phyloP scores from a whole-genome alignment of 2,888 invertebrate genomes.

The Folsomia candida region DNA sequence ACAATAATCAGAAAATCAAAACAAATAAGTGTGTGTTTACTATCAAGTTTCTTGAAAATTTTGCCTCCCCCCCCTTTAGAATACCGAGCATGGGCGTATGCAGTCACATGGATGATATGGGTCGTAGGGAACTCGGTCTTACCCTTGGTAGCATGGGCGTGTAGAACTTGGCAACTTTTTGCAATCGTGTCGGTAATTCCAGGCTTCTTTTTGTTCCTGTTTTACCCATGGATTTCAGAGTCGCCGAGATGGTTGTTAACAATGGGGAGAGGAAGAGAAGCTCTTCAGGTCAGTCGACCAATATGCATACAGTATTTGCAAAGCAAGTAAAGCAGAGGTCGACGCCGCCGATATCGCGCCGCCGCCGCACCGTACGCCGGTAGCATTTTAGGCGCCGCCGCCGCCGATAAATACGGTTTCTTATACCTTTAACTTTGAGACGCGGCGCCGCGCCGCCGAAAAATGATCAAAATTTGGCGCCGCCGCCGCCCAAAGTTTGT shows the following conservation, averaged over 20 bases:
- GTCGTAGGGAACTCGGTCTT: slow-evolving; percentile 40
- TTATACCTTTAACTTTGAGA: too few relatives aligned
- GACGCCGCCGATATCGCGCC: too few relatives aligned
- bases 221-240: slow-evolving; percentile 48
- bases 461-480: too few relatives aligned
- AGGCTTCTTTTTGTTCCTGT: slow-evolving; percentile 38
- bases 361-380: too few relatives aligned
- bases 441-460: too few relatives aligned
- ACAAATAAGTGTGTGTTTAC: too few relatives aligned
- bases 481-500: too few relatives aligned
- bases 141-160: slow-evolving; percentile 51
- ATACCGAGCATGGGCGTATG: slow-evolving; percentile 40
- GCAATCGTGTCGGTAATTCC: slow-evolving; percentile 50
- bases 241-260: slow-evolving; percentile 51
- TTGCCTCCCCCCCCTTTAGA: background rate
- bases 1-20: too few relatives aligned
- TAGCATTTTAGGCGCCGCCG: too few relatives aligned
- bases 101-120: slow-evolving; percentile 42
- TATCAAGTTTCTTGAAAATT: background rate
- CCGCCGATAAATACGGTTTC: too few relatives aligned
- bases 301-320: too few relatives aligned
- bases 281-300: slow-evolving; percentile 7
- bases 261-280: slow-evolving; percentile 33
- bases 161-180: slow-evolving; percentile 51
- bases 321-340: too few relatives aligned